Conservation (phyloP, 2,888 invertebrate species). For the Notodonta ziczac region DNA sequence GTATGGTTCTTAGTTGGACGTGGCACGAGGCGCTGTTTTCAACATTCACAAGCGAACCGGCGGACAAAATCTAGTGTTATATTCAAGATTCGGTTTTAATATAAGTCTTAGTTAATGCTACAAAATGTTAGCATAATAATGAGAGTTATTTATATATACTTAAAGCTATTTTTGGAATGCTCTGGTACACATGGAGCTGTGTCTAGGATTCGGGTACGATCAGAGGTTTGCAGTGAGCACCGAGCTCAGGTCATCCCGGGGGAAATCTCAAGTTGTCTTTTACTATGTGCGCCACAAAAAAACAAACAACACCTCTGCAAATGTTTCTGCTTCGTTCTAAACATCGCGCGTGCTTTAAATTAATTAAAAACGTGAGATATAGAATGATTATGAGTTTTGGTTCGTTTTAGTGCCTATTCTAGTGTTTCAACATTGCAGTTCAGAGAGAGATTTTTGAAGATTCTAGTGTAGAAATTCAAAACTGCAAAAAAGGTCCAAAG, state of each 20-base stretch:
- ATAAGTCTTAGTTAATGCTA: no score
- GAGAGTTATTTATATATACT: conserved; percentile 5
- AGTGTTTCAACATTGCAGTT: no score
- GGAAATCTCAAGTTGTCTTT: conserved; percentile 55
- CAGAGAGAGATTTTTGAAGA: no score
- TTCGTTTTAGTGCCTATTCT: conserved; percentile 13
- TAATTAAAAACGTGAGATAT: conserved; percentile 22
- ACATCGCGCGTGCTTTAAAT: conserved; percentile 25
- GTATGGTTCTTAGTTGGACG: no score
- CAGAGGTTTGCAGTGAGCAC: conserved; percentile 49
- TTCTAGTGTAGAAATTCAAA: no score
- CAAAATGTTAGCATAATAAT: no score
- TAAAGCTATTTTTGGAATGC: conserved; percentile 17
- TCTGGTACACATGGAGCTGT: conserved; percentile 17
- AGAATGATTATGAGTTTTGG: conserved; percentile 13
- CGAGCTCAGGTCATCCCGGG: conserved; percentile 41
- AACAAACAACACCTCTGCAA: conserved; percentile 28
- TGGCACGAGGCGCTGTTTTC: no score
- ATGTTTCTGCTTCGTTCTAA: conserved; percentile 17
- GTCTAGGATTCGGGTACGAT: conserved; percentile 27
- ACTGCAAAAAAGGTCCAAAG: no score
- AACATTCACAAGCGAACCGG: no score
- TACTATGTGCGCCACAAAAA: conserved; percentile 34
- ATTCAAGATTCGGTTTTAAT: no score
- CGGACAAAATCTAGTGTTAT: no score